Conservation (phyloP, 2,888 invertebrate species). For the Sinhomidia bicolor region DNA sequence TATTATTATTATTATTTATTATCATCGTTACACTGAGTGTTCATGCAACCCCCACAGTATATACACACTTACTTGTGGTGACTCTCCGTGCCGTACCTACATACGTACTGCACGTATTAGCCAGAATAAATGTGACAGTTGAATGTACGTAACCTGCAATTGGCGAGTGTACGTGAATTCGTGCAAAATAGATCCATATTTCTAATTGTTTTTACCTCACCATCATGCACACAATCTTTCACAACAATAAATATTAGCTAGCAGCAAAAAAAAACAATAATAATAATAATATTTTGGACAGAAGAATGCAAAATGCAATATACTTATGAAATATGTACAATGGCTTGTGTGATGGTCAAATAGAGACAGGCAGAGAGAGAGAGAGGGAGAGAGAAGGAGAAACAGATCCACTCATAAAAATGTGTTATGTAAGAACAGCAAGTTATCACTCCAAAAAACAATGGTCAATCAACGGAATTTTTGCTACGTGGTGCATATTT, state of each 20-base stretch:
- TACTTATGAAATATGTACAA: neutral
- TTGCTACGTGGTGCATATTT: neutral
- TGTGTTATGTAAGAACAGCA: neutral
- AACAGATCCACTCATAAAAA: neutral
- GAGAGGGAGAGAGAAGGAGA: neutral
- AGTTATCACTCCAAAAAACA: slow-evolving; percentile 25
- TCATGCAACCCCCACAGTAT: too few species aligned
- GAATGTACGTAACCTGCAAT: neutral
- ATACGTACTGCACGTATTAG: neutral
- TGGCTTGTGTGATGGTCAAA: slow-evolving; percentile 1
- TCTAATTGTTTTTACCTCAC: neutral
- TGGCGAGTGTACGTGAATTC: neutral
- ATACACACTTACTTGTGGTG: too few species aligned
- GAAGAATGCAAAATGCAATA: neutral
- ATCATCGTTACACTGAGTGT: too few species aligned
- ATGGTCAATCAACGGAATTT: slow-evolving; percentile 25
- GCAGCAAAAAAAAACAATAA: neutral
- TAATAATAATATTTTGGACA: neutral
- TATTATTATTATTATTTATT: too few species aligned
- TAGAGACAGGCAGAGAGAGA: neutral
- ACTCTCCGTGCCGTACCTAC: too few species aligned
- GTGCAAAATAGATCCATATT: neutral
- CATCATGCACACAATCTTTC: neutral
- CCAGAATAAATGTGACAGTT: too few species aligned
- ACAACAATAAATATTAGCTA: neutral